Evolutionary conservation across 2,113 vertebrate genomes (phyloP).

Genomic region (Nothocercus julius): DNA sequence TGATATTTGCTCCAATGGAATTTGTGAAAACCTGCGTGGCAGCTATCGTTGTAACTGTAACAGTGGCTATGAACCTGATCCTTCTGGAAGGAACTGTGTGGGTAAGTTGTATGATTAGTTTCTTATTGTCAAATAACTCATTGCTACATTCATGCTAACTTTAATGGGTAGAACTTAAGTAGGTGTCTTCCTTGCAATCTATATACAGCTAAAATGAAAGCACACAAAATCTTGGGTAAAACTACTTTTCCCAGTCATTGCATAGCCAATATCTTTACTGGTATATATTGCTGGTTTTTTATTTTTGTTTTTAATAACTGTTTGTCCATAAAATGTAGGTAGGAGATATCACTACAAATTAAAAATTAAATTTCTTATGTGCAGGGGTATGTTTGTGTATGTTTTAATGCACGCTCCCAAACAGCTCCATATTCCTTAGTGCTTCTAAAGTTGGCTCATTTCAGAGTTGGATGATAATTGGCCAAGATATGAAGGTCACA

Average conservation of each 20-base stretch:
- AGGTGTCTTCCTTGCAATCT: no score
- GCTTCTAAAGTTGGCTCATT: not conserved
- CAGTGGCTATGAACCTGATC: constrained; percentile 77
- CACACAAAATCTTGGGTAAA: not conserved
- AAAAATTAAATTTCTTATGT: not conserved
- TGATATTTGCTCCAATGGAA: constrained; percentile 80
- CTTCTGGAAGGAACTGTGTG: constrained; percentile 76
- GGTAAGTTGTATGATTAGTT: constrained; percentile 64
- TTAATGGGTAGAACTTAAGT: not conserved
- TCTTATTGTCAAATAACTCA: not conserved
- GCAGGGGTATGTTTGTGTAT: not conserved
- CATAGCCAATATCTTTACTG: not conserved
- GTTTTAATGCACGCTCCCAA: not conserved
- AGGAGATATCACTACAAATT: not conserved
- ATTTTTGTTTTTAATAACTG: not conserved
- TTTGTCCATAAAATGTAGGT: not conserved
- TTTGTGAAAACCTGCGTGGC: constrained; percentile 82
- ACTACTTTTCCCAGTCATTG: not conserved
- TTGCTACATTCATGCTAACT: not conserved
- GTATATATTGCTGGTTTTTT: not conserved
- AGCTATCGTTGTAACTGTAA: constrained; percentile 82
- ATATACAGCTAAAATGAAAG: not conserved
- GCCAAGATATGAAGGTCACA: not conserved
- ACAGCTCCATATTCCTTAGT: not conserved
- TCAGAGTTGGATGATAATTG: not conserved